These are phyloP conservation scores for Dugesia japonica DNA, from an alignment of 2,888 invertebrate species.

Conservation along the genomic window DNA sequence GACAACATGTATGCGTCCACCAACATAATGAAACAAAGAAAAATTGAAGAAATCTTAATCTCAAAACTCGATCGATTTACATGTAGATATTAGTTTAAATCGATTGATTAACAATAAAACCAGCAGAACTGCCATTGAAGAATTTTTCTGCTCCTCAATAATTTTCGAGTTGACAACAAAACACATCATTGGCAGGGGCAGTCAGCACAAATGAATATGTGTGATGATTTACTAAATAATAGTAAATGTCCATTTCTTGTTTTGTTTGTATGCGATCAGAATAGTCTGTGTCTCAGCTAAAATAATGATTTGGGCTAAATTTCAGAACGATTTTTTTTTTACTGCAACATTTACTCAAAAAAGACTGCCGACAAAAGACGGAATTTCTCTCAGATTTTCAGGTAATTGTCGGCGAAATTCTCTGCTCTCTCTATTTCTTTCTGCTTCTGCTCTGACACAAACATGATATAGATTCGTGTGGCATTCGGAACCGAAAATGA, in stretches of 20 bases:
- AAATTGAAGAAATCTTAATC: neutral
- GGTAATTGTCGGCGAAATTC: neutral
- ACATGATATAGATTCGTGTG: neutral
- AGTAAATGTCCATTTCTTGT: neutral
- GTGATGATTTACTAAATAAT: neutral
- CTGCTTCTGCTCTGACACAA: neutral
- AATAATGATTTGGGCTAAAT: neutral
- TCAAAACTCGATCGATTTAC: neutral
- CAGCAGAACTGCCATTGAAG: neutral
- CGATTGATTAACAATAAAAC: neutral
- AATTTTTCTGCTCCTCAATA: neutral
- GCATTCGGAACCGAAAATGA: neutral
- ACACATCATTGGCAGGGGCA: neutral
- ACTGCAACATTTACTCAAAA: neutral
- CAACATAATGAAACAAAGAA: neutral
- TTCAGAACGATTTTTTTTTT: neutral
- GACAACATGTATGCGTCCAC: neutral
- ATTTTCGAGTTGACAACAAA: neutral
- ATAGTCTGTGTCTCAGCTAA: neutral
- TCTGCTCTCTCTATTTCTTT: neutral
- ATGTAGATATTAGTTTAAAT: neutral
- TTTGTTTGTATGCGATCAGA: neutral
- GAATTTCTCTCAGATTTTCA: neutral
- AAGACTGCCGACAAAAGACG: neutral
- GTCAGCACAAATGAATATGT: neutral